A percentile compares a stretch with the other conserved stretches of the same genome.
These are phyloP conservation scores for Fragum fragum DNA, from an alignment of 2,888 invertebrate species.

Conservation along the genomic window DNA sequence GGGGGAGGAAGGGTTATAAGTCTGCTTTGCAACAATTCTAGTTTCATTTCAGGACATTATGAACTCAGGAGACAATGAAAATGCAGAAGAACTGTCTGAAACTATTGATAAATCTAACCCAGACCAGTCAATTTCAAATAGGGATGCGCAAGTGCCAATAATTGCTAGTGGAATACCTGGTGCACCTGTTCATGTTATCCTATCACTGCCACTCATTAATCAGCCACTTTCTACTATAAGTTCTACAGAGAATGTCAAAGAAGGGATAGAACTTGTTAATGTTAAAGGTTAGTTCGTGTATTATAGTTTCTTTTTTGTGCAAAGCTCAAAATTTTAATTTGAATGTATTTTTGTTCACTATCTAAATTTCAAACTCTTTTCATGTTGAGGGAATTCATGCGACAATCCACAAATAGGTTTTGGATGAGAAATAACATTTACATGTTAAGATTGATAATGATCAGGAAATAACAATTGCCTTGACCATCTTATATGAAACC, in stretches of 20 bases:
- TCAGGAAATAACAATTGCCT: too few relatives aligned
- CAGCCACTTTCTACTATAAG: neutral
- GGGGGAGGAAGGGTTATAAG: too few relatives aligned
- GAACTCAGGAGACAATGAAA: neutral
- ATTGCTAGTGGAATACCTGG: neutral
- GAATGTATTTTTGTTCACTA: too few relatives aligned
- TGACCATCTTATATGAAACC: too few relatives aligned
- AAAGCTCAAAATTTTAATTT: too few relatives aligned
- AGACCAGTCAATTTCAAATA: neutral
- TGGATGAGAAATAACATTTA: too few relatives aligned
- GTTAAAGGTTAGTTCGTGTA: neutral
- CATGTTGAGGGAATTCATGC: too few relatives aligned
- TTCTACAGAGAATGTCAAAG: neutral
- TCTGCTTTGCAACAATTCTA: too few relatives aligned
- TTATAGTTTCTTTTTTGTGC: too few relatives aligned
- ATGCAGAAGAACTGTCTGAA: neutral
- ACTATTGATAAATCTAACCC: neutral
- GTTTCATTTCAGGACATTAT: neutral
- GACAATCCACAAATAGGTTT: too few relatives aligned
- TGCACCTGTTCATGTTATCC: conserved; percentile 7
- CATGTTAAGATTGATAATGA: too few relatives aligned
- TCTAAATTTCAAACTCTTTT: too few relatives aligned
- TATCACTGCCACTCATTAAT: conserved; percentile 1
- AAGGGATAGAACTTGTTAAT: neutral
- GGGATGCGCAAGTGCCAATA: neutral